Evolutionary conservation across 2,888 invertebrate genomes (phyloP).

Genomic region (Orthosia gothica): DNA sequence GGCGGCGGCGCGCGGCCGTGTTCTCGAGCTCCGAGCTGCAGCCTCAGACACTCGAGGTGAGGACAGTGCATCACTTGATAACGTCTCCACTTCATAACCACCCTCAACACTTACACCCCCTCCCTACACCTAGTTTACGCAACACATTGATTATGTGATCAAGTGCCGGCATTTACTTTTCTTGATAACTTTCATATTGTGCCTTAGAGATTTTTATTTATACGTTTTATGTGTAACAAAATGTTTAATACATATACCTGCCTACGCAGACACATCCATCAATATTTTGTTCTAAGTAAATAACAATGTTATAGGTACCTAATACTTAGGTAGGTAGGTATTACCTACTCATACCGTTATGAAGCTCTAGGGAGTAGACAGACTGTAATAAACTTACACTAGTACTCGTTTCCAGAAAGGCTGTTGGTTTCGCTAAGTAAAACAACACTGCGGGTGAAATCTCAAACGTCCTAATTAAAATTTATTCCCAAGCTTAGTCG

Average conservation of each 20-base stretch:
- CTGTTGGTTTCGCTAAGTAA: slow-evolving; percentile 18
- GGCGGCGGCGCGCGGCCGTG: slow-evolving; percentile 78
- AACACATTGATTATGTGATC: slow-evolving; percentile 23
- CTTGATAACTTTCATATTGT: slow-evolving; percentile 16
- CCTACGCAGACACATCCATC: background rate
- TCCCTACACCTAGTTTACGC: background rate
- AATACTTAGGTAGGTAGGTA: background rate
- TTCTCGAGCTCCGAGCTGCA: slow-evolving; percentile 67
- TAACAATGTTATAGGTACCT: background rate
- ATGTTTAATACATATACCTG: background rate
- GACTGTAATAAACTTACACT: slow-evolving; percentile 18
- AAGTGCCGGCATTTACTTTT: slow-evolving; percentile 19
- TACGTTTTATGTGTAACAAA: background rate
- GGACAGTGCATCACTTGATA: slow-evolving; percentile 62
- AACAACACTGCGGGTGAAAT: slow-evolving; percentile 30
- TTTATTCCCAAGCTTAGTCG: slow-evolving; percentile 16
- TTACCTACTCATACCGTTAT: background rate
- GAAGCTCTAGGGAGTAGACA: slow-evolving; percentile 26
- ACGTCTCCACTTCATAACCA: slow-evolving; percentile 27
- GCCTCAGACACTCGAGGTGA: slow-evolving; percentile 74
- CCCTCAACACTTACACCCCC: slow-evolving; percentile 22
- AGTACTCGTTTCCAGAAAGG: slow-evolving; percentile 17
- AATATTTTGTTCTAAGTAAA: background rate
- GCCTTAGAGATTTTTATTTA: background rate
- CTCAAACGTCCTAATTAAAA: slow-evolving; percentile 27